These are phyloP conservation scores for Thereva nobilitata DNA, from an alignment of 2,888 invertebrate species.

Conservation along the genomic window DNA sequence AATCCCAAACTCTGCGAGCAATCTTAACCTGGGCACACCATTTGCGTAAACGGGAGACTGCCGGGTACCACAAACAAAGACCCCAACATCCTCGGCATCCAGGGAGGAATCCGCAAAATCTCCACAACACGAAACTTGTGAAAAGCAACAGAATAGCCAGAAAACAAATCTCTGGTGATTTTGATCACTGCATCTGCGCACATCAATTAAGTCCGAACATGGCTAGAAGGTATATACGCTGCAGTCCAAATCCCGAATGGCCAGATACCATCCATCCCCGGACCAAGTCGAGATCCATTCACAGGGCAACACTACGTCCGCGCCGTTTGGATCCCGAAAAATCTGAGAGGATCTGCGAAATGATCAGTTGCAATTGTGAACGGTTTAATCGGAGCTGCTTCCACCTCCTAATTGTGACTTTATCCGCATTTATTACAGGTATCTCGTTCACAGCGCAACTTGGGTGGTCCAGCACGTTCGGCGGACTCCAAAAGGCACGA, in stretches of 20 bases:
- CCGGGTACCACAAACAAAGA: conserved; percentile 13
- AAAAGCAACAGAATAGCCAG: conserved; percentile 38
- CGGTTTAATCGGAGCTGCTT: conserved; percentile 41
- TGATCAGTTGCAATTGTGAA: conserved; percentile 41
- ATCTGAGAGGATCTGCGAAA: conserved; percentile 5
- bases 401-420: conserved; percentile 43
- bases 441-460: conserved; percentile 43
- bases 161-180: conserved; percentile 42
- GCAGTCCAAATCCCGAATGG: conserved; percentile 28
- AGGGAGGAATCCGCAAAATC: conserved; percentile 25
- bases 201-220: conserved; percentile 43
- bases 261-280: conserved; percentile 15
- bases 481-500: conserved; percentile 41
- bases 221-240: conserved; percentile 25
- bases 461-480: conserved; percentile 43
- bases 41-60: conserved; percentile 10
- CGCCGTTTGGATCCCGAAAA: conserved; percentile 6
- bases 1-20: conserved; percentile 24
- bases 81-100: neutral
- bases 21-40: conserved; percentile 15
- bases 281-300: conserved; percentile 12
- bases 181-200: conserved; percentile 41
- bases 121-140: conserved; percentile 41
- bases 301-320: conserved; percentile 20
- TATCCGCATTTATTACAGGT: conserved; percentile 42